These are phyloP conservation scores for Ictidomys tridecemlineatus DNA, from an alignment of 2,113 vertebrate species.

Conservation along the genomic window DNA sequence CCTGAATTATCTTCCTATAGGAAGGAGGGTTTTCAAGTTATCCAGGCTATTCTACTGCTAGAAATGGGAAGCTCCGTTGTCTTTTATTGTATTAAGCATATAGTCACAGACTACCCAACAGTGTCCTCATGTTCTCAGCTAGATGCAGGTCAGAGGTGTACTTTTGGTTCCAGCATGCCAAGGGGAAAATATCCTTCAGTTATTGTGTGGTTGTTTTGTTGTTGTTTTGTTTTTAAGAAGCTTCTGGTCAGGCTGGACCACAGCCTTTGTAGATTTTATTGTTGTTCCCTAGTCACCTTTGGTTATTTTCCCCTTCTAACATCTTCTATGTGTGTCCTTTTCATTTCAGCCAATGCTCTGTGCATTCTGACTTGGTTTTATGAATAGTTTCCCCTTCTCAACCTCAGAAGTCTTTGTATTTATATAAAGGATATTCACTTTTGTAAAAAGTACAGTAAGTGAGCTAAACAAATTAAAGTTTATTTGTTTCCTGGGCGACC, in stretches of 20 bases:
- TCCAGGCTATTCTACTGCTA: background rate
- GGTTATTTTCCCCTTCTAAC: too few relatives aligned
- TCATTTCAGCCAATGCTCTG: background rate
- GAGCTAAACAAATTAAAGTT: background rate
- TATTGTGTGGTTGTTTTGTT: background rate
- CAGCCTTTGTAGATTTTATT: background rate
- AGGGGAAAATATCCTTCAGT: too few relatives aligned
- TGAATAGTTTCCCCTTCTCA: background rate
- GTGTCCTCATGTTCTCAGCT: fast-evolving
- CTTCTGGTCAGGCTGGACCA: fast-evolving
- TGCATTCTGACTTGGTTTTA: background rate
- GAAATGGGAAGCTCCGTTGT: background rate
- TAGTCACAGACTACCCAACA: background rate
- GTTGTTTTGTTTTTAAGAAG: background rate
- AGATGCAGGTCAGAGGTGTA: fast-evolving
- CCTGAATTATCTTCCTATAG: background rate
- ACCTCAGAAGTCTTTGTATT: background rate
- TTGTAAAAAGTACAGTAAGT: background rate
- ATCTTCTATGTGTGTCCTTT: background rate
- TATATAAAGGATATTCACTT: background rate
- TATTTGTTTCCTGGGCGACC: background rate
- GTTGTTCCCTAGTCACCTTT: background rate
- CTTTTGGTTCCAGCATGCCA: background rate
- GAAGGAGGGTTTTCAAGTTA: background rate
- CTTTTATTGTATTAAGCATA: background rate